These are phyloP conservation scores for Xiphorhynchus elegans DNA, from an alignment of 2,113 vertebrate genomes.

Conservation along the genomic window DNA sequence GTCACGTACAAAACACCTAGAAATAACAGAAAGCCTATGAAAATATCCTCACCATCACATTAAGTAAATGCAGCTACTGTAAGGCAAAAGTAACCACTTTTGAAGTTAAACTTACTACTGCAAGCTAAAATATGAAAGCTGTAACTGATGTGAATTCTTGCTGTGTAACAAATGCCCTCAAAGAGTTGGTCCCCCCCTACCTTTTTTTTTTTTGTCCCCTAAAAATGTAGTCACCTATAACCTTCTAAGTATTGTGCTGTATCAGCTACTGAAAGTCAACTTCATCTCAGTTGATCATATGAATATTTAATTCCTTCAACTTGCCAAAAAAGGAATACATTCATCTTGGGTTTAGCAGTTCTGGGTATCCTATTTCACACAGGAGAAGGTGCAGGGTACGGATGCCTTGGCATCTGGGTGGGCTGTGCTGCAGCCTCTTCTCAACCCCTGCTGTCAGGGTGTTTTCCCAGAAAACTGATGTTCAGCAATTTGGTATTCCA, in stretches of 20 bases:
- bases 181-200: neutral
- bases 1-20: neutral
- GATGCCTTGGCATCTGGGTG: neutral
- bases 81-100: neutral
- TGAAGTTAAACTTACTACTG: neutral
- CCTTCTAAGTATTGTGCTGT: neutral
- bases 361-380: rapidly evolving
- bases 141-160: neutral
- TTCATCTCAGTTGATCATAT: neutral
- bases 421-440: neutral
- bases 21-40: neutral
- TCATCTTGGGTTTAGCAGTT: neutral
- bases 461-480: neutral
- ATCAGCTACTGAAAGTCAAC: neutral
- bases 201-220: rapidly evolving
- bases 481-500: neutral
- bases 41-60: neutral
- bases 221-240: neutral
- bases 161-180: neutral
- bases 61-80: neutral
- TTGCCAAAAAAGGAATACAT: neutral
- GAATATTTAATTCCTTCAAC: neutral
- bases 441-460: neutral
- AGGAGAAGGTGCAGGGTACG: neutral
- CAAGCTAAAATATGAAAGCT: neutral